These are phyloP conservation scores for Eurypyga helias DNA, from an alignment of 2,113 vertebrate genomes.

Conservation along the genomic window DNA sequence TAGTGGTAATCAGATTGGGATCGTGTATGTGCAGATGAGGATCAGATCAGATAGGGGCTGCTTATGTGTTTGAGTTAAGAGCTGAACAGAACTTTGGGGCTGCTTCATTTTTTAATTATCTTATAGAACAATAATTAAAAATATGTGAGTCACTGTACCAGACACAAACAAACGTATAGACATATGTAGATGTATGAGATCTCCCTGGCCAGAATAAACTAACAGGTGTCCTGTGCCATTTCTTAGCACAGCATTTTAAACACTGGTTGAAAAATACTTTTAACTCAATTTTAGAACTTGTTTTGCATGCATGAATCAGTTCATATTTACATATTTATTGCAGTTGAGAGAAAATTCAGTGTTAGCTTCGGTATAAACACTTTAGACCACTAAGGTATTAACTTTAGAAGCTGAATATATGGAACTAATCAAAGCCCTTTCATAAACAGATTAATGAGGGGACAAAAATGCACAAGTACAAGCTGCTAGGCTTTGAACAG, in stretches of 20 bases:
- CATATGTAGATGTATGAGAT: neutral
- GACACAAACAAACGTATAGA: neutral
- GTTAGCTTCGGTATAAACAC: neutral
- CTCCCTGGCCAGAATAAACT: neutral
- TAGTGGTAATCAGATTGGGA: neutral
- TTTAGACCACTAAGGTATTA: slow-evolving; percentile 1
- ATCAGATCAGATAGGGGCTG: neutral
- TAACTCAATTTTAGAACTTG: slow-evolving; percentile 10
- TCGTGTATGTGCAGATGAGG: neutral
- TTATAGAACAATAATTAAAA: neutral
- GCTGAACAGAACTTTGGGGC: neutral
- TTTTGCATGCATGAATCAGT: slow-evolving; percentile 4
- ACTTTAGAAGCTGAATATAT: slow-evolving; percentile 32
- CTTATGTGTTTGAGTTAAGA: neutral
- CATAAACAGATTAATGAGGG: slow-evolving; percentile 56
- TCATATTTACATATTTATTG: slow-evolving; percentile 43
- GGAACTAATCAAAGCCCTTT: slow-evolving; percentile 45
- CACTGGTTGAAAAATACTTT: neutral
- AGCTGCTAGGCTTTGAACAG: slow-evolving; percentile 22
- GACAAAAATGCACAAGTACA: slow-evolving; percentile 19
- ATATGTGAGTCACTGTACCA: neutral
- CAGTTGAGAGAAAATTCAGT: neutral
- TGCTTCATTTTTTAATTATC: neutral
- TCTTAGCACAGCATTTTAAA: neutral
- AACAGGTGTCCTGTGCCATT: neutral